Evolutionary conservation across 2,113 vertebrate species (phyloP).

Genomic region (Thomomys bottae): DNA sequence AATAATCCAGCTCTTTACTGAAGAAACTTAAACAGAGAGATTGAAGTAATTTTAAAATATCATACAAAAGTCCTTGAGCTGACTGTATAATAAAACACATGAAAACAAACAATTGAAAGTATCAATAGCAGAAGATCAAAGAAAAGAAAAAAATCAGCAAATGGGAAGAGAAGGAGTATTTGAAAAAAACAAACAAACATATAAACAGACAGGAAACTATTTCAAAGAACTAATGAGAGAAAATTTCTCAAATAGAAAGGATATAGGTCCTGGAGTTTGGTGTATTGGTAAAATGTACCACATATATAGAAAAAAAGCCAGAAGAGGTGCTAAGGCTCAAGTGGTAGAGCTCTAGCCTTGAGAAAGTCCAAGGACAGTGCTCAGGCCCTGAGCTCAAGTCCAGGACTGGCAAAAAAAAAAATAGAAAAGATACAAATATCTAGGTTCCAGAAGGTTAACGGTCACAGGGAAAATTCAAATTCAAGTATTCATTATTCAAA

Average conservation of each 20-base stretch:
- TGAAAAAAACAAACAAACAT: neutral
- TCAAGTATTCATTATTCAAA: neutral
- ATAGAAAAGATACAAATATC: neutral
- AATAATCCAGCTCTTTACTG: neutral
- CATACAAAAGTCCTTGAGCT: neutral
- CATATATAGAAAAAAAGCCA: too few relatives aligned
- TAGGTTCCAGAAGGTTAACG: too few relatives aligned
- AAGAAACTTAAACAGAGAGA: neutral
- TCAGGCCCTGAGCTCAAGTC: too few relatives aligned
- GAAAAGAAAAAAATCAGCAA: neutral
- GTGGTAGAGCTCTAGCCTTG: too few relatives aligned
- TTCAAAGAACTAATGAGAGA: neutral
- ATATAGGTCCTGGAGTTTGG: too few relatives aligned
- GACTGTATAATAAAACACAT: neutral
- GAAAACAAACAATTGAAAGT: neutral
- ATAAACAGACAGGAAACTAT: neutral
- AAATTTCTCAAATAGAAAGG: neutral
- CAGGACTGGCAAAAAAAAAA: too few relatives aligned
- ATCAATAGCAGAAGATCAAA: neutral
- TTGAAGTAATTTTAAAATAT: neutral
- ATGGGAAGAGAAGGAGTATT: neutral
- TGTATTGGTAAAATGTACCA: too few relatives aligned
- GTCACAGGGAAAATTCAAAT: too few relatives aligned
- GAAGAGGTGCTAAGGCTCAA: too few relatives aligned
- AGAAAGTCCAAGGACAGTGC: too few relatives aligned